Evolutionary conservation across 2,797 vertebrate genomes (phyloP).

Genomic region (Strix occidentalis): DNA sequence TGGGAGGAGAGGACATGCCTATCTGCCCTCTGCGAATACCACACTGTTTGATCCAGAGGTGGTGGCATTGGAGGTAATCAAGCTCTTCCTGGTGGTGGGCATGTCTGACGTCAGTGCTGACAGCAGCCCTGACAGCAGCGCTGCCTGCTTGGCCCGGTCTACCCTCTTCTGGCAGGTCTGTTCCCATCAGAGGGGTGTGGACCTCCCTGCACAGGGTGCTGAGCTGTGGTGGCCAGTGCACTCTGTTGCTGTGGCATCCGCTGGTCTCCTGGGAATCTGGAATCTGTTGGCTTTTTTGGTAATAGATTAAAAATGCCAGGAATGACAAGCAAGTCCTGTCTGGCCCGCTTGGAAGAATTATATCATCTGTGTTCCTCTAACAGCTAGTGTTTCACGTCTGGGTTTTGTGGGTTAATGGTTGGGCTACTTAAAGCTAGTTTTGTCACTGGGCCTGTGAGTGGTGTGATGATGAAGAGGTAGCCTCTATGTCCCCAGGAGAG

Average conservation of each 20-base stretch:
- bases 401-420: background rate
- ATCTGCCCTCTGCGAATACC: background rate
- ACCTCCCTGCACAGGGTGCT: background rate
- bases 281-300: background rate
- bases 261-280: background rate
- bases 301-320: background rate
- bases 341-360: background rate
- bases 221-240: background rate
- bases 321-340: background rate
- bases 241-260: background rate
- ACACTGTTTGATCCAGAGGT: rapidly evolving
- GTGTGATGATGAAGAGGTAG: background rate
- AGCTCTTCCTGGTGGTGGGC: background rate
- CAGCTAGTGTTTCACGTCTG: background rate
- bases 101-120: background rate
- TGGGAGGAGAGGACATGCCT: background rate
- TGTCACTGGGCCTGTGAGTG: background rate
- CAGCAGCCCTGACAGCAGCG: background rate
- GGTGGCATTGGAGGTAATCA: background rate
- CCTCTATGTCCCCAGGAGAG: background rate
- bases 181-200: background rate
- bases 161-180: background rate
- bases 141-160: background rate
- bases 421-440: background rate
- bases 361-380: background rate